A percentile compares a stretch with the other conserved stretches of the same genome.
Conservation (phyloP, 2,113 vertebrate species). For the Egretta garzetta region DNA sequence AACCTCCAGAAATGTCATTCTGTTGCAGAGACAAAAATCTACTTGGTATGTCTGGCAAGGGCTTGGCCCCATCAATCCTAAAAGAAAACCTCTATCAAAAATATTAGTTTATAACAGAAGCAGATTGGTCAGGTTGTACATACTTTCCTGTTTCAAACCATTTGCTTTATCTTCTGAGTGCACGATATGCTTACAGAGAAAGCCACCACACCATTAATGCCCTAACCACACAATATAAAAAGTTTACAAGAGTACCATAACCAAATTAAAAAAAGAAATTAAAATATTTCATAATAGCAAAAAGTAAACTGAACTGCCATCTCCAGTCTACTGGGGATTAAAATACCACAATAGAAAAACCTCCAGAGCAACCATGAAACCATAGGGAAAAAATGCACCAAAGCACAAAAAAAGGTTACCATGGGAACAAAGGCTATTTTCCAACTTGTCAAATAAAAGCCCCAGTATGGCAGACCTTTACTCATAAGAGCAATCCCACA, state of each 20-base stretch:
- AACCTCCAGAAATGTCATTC: background rate
- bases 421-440: conserved; percentile 68
- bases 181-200: background rate
- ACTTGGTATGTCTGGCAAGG: background rate
- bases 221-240: background rate
- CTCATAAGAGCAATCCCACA: conserved; percentile 48
- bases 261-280: background rate
- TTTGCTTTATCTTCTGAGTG: background rate
- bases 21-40: background rate
- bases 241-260: conserved; percentile 11
- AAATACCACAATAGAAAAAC: conserved; percentile 51
- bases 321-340: conserved; percentile 23
- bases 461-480: conserved; percentile 54
- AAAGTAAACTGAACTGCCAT: conserved; percentile 17
- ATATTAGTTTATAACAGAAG: background rate
- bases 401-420: conserved; percentile 62
- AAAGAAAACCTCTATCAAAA: background rate
- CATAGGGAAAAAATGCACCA: conserved; percentile 56
- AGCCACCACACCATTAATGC: background rate
- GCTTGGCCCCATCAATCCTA: background rate
- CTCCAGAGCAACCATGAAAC: conserved; percentile 63
- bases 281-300: background rate
- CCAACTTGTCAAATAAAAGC: conserved; percentile 66
- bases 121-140: background rate
- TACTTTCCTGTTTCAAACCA: background rate